Evolutionary conservation across 2,888 invertebrate genomes (phyloP).

Genomic region (Heterodera filipjevi): DNA sequence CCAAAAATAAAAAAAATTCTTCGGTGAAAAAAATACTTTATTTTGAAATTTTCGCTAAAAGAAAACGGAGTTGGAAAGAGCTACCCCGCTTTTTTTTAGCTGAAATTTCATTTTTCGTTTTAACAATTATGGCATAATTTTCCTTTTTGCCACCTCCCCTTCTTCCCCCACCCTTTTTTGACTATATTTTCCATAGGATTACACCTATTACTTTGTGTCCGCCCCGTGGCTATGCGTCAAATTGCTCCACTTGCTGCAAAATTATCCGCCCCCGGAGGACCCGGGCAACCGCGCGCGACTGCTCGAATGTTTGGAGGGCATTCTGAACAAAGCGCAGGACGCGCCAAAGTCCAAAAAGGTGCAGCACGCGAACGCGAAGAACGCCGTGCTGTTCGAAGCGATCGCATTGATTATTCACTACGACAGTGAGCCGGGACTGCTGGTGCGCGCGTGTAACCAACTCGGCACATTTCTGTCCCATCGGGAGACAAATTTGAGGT

Average conservation of each 20-base stretch:
- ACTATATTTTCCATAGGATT: conserved; percentile 73
- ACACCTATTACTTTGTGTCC: conserved; percentile 99
- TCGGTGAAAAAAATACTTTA: too few species aligned
- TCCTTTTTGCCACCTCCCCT: neutral
- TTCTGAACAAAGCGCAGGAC: conserved; percentile 79
- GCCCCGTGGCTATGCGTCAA: conserved; percentile 99
- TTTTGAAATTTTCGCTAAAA: too few species aligned
- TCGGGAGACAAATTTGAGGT: conserved; percentile 92
- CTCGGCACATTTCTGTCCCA: conserved; percentile 91
- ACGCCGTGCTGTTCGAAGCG: conserved; percentile 98
- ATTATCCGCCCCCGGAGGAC: conserved; percentile 97
- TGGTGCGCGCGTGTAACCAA: conserved; percentile 97
- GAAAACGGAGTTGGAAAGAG: neutral
- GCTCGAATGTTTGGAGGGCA: conserved; percentile 84
- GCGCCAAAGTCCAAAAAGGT: conserved; percentile 99
- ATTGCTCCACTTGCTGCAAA: conserved; percentile 88
- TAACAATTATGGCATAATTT: too few species aligned
- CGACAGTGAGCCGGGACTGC: conserved; percentile 75
- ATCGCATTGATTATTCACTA: conserved; percentile 99
- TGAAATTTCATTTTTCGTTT: too few species aligned
- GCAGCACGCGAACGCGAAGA: conserved; percentile 99
- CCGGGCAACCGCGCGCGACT: conserved; percentile 92
- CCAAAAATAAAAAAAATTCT: too few species aligned
- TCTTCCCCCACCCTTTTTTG: neutral
- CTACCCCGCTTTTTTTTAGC: too few species aligned